These are phyloP conservation scores for Palaemon carinicauda DNA, from an alignment of 1,140 invertebrate genomes.

Conservation along the genomic window DNA sequence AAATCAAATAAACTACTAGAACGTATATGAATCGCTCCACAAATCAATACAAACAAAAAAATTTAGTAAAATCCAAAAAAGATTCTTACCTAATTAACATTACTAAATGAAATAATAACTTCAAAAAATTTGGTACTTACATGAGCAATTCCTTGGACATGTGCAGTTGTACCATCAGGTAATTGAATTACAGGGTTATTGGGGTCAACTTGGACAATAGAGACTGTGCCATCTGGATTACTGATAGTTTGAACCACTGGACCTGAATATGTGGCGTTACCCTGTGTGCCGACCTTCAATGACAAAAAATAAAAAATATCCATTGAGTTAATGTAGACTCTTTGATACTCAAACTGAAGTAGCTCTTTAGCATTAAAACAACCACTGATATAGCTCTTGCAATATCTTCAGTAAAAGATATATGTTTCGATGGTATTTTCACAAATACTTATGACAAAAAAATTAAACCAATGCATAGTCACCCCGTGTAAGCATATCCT, in stretches of 20 bases:
- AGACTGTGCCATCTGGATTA: constrained; percentile 95
- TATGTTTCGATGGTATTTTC: no score
- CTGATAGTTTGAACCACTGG: constrained; percentile 92
- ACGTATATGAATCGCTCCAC: no score
- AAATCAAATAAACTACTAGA: no score
- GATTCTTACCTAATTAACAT: not conserved
- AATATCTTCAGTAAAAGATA: no score
- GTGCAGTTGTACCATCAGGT: constrained; percentile 93
- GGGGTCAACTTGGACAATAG: constrained; percentile 95
- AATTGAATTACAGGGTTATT: constrained; percentile 93
- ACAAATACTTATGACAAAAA: no score
- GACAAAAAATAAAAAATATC: not conserved
- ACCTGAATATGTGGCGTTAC: constrained; percentile 48
- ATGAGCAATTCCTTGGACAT: constrained; percentile 88
- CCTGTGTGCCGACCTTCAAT: constrained; percentile 9
- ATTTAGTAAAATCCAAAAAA: no score
- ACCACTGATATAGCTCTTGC: no score
- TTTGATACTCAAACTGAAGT: not conserved
- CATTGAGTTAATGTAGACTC: not conserved
- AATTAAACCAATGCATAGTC: no score
- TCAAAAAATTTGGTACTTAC: constrained; percentile 68
- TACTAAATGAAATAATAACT: not conserved
- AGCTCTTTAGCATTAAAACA: not conserved
- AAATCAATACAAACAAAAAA: no score
- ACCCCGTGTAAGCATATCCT: no score